Evolutionary conservation across 92 coral and sea anemone genomes (phyloP).

Genomic region (Metridium senile): DNA sequence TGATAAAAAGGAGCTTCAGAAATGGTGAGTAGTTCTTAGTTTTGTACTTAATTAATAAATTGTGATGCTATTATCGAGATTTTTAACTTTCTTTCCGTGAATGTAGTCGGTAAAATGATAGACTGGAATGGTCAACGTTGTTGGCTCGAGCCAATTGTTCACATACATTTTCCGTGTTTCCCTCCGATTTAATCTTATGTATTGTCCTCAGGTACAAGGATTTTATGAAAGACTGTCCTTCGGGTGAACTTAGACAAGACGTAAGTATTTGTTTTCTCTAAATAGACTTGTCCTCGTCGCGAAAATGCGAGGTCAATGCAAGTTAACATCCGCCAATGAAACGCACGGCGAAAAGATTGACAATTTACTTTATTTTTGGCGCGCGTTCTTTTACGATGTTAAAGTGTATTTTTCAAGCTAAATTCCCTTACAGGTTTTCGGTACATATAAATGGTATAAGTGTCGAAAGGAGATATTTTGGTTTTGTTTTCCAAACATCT

Average conservation of each 20-base stretch:
- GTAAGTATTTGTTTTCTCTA: constrained; percentile 37
- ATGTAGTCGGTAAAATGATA: neutral
- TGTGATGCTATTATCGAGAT: neutral
- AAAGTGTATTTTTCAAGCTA: neutral
- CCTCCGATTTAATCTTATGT: neutral
- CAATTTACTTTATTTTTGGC: neutral
- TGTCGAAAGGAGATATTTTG: neutral
- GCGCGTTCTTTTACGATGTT: neutral
- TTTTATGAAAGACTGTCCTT: constrained; percentile 99
- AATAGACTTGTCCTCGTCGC: neutral
- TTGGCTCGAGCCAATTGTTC: too few relatives aligned
- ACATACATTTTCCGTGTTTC: neutral
- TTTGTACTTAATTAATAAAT: constrained; percentile 6
- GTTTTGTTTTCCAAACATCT: neutral
- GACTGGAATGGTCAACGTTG: neutral
- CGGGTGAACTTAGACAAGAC: constrained; percentile 97
- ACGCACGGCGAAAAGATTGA: neutral
- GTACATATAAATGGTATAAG: too few relatives aligned
- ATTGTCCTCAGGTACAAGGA: constrained; percentile 82
- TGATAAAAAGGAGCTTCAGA: constrained; percentile 96
- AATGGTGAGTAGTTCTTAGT: constrained; percentile 75
- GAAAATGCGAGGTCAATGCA: constrained; percentile 3
- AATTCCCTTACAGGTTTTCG: neutral
- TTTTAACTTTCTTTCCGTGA: neutral
- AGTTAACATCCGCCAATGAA: neutral